Conservation (phyloP, 2,797 vertebrate species). For the Chromobotia macracanthus region DNA sequence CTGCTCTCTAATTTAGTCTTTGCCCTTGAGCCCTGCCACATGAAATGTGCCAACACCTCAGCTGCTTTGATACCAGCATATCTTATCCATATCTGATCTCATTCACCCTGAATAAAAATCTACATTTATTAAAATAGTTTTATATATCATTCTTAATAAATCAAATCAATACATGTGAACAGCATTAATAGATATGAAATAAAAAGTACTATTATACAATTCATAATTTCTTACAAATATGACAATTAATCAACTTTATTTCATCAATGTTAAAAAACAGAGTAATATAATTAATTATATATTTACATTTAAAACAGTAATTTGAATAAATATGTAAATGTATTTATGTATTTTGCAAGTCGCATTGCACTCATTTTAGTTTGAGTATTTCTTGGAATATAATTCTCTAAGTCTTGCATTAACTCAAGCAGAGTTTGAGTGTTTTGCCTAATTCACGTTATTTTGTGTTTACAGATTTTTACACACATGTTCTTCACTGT, state of each 20-base stretch:
- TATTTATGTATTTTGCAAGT: too few species aligned
- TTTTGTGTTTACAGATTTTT: constrained; percentile 85
- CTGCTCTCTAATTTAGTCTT: constrained; percentile 46
- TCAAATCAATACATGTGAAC: too few species aligned
- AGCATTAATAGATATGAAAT: neutral
- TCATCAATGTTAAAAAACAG: too few species aligned
- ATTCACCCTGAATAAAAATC: neutral
- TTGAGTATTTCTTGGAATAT: too few species aligned
- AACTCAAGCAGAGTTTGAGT: neutral
- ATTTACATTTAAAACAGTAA: neutral
- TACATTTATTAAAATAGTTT: neutral
- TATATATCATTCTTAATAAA: too few species aligned
- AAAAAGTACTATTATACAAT: neutral
- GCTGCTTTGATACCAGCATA: neutral
- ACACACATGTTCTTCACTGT: constrained; percentile 91
- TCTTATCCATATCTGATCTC: constrained; percentile 20
- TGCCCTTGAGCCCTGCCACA: constrained; percentile 25
- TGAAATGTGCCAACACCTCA: constrained; percentile 26
- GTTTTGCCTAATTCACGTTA: neutral
- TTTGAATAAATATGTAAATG: too few species aligned
- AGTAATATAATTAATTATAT: too few species aligned
- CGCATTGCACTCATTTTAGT: too few species aligned
- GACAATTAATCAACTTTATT: too few species aligned
- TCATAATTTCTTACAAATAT: too few species aligned
- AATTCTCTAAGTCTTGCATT: too few species aligned